These are phyloP conservation scores for Drosophila biarmipes DNA, from an alignment of 1,140 invertebrate genomes.

Conservation along the genomic window DNA sequence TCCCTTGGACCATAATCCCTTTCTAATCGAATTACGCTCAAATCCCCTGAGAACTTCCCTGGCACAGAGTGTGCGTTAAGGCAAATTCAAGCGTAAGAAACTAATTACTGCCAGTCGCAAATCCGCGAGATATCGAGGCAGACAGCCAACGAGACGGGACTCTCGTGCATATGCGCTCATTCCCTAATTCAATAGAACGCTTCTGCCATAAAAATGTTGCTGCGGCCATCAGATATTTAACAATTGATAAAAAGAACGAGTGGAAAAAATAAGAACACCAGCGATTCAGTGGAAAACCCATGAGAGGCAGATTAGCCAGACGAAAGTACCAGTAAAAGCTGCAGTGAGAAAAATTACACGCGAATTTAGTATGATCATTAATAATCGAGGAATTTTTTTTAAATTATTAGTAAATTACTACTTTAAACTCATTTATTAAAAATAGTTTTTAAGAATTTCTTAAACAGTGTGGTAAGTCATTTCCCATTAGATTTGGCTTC, in stretches of 20 bases:
- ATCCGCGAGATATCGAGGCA: slow-evolving; percentile 44
- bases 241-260: slow-evolving; percentile 72
- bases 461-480: no score
- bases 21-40: slow-evolving; percentile 78
- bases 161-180: slow-evolving; percentile 74
- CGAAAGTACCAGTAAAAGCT: slow-evolving; percentile 10
- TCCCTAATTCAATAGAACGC: slow-evolving; percentile 66
- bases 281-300: slow-evolving; percentile 71
- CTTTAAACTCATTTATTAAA: no score
- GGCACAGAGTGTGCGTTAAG: slow-evolving; percentile 57
- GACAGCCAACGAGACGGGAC: slow-evolving; percentile 15
- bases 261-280: slow-evolving; percentile 19
- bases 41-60: slow-evolving; percentile 67
- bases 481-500: no score
- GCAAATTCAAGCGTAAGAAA: slow-evolving; percentile 81
- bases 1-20: slow-evolving; percentile 64
- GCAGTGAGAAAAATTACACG: slow-evolving; percentile 17
- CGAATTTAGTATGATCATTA: neutral
- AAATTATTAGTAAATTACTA: no score
- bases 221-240: slow-evolving; percentile 69
- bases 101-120: slow-evolving; percentile 71
- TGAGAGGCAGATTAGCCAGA: slow-evolving; percentile 71
- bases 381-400: no score
- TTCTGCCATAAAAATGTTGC: slow-evolving; percentile 74
- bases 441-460: no score